Percentiles rank a stretch among this genome's conserved stretches.
These are phyloP conservation scores for Melanotaenia trifasciata DNA, from an alignment of 2,797 vertebrate species.

Conservation along the genomic window DNA sequence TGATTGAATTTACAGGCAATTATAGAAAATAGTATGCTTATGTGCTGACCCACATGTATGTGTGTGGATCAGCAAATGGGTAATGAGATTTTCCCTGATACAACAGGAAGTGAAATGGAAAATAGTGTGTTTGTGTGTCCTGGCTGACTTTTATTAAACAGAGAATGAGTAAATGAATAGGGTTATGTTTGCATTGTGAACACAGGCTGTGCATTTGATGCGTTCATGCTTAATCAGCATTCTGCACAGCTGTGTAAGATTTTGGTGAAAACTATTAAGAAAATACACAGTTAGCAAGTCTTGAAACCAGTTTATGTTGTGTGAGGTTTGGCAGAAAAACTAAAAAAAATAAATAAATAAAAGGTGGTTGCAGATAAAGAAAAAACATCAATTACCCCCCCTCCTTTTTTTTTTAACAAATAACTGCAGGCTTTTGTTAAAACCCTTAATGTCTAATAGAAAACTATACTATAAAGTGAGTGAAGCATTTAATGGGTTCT, in stretches of 20 bases:
- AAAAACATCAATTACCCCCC: conserved; percentile 19
- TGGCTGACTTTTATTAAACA: not conserved
- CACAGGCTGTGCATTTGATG: not conserved
- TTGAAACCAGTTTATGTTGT: conserved; percentile 36
- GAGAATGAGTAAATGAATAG: not conserved
- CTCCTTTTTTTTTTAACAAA: conserved; percentile 36
- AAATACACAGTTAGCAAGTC: conserved; percentile 28
- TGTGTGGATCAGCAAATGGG: not conserved
- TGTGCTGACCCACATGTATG: not conserved
- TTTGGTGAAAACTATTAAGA: conserved; percentile 30
- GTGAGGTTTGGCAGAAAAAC: not conserved
- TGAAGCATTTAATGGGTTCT: conserved; percentile 80
- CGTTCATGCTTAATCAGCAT: conserved; percentile 18
- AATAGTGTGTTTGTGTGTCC: not conserved
- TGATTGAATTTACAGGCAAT: not conserved
- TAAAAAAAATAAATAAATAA: too few relatives aligned
- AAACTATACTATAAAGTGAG: conserved; percentile 77
- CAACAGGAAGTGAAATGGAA: conserved; percentile 1
- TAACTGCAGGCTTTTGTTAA: conserved; percentile 69
- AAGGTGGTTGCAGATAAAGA: too few relatives aligned
- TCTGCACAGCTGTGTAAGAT: conserved; percentile 19
- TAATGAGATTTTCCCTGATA: not conserved
- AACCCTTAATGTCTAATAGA: conserved; percentile 78
- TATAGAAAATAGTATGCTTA: not conserved
- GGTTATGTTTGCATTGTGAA: conserved; percentile 1